Percentiles rank a stretch among this genome's conserved stretches.
These are phyloP conservation scores for Platalea minor DNA, from an alignment of 2,797 vertebrate genomes.

Conservation along the genomic window DNA sequence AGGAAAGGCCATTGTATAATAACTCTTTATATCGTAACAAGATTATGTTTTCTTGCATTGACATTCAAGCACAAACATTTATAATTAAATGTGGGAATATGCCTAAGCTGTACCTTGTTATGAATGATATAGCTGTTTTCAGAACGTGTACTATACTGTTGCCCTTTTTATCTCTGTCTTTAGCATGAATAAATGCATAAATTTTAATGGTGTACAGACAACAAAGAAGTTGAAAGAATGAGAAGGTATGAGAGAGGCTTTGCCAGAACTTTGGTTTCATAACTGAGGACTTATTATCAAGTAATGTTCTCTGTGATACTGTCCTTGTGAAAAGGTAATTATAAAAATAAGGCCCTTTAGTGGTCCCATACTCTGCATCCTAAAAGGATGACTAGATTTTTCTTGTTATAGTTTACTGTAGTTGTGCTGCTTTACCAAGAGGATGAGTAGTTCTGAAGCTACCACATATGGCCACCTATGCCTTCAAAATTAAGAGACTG, in stretches of 20 bases:
- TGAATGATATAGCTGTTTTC: slow-evolving; percentile 48
- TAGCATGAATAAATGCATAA: background rate
- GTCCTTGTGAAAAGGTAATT: background rate
- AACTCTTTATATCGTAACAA: slow-evolving; percentile 63
- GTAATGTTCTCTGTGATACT: background rate
- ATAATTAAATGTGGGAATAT: slow-evolving; percentile 53
- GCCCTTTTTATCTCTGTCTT: slow-evolving; percentile 17
- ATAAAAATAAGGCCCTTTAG: background rate
- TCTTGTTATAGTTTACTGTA: background rate
- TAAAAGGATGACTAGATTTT: background rate
- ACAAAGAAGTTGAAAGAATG: background rate
- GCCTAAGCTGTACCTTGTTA: slow-evolving; percentile 28
- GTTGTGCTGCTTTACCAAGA: background rate
- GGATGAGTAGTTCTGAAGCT: background rate
- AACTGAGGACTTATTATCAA: background rate
- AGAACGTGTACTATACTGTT: slow-evolving; percentile 32
- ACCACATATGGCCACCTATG: background rate
- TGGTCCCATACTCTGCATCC: background rate
- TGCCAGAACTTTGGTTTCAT: background rate
- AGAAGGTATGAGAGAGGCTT: background rate
- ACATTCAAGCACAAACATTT: slow-evolving; percentile 58
- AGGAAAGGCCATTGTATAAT: slow-evolving; percentile 65
- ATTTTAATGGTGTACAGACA: background rate
- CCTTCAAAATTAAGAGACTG: background rate
- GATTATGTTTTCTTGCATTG: slow-evolving; percentile 63